Evolutionary conservation across 2,113 vertebrate genomes (phyloP).

Genomic region (Ardeotis arabs): DNA sequence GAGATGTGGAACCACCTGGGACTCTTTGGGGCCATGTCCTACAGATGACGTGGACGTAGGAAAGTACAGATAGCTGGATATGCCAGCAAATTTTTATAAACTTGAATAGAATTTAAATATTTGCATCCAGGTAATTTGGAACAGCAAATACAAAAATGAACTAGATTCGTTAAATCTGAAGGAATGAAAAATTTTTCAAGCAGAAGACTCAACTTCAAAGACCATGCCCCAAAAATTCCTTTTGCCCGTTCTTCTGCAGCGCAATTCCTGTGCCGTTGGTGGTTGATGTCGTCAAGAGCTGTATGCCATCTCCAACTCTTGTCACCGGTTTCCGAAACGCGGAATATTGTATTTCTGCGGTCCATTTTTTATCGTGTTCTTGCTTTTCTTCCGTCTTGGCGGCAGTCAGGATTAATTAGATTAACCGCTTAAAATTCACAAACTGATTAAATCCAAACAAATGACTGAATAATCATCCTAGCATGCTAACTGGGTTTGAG

Average conservation of each 20-base stretch:
- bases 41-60: accelerated
- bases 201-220: not conserved
- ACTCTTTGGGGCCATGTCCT: too few species aligned
- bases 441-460: not conserved
- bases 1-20: not conserved
- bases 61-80: accelerated
- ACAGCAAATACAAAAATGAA: not conserved
- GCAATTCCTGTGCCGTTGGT: too few species aligned
- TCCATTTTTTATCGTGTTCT: not conserved
- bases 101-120: not conserved
- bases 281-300: not conserved
- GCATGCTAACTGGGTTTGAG: not conserved
- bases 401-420: not conserved
- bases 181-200: not conserved
- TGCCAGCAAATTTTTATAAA: not conserved
- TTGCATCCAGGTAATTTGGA: not conserved
- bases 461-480: not conserved
- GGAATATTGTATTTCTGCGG: not conserved
- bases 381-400: not conserved
- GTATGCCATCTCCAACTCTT: not conserved
- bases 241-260: not conserved
- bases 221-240: too few species aligned
- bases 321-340: not conserved
- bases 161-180: not conserved
- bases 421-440: not conserved